A percentile compares a stretch with the other conserved stretches of the same genome.
Conservation (phyloP, 1,140 invertebrate species). For the Araneus ventricosus region DNA sequence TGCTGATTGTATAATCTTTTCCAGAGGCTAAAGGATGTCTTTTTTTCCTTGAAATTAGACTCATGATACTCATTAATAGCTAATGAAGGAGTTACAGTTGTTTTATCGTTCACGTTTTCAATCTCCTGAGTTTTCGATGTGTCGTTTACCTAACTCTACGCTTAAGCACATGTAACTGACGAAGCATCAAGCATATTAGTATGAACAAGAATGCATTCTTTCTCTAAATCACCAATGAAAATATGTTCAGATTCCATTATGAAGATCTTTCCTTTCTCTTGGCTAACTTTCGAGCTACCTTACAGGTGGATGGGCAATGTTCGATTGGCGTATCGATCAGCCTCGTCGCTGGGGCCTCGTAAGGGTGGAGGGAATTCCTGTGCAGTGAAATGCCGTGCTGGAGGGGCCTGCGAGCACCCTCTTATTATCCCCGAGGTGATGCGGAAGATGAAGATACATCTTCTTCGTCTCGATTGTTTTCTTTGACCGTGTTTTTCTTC, state of each 20-base stretch:
- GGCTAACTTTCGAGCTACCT: background rate
- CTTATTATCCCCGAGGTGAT: conserved; percentile 66
- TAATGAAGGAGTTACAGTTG: no score
- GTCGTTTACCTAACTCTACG: no score
- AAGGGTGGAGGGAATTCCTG: background rate
- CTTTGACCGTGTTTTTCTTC: conserved; percentile 21
- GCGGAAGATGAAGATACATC: conserved; percentile 67
- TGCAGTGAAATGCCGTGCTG: conserved; percentile 40
- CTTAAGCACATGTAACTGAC: no score
- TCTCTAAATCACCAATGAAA: background rate
- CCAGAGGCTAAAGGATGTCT: no score
- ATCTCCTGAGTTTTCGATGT: no score
- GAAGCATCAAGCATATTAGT: no score
- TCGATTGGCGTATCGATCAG: conserved; percentile 32
- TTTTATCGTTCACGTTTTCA: no score
- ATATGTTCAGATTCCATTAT: no score
- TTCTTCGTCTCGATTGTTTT: conserved; percentile 50
- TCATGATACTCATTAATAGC: no score
- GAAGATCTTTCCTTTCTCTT: no score
- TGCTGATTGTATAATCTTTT: no score
- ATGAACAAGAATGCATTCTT: background rate
- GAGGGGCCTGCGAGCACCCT: conserved; percentile 52
- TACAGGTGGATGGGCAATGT: background rate
- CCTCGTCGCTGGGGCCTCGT: background rate
- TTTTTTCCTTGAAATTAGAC: no score